A percentile compares a stretch with the other conserved stretches of the same genome.
These are phyloP conservation scores for Monomorium pharaonis DNA, from an alignment of 1,140 invertebrate genomes.

Conservation along the genomic window DNA sequence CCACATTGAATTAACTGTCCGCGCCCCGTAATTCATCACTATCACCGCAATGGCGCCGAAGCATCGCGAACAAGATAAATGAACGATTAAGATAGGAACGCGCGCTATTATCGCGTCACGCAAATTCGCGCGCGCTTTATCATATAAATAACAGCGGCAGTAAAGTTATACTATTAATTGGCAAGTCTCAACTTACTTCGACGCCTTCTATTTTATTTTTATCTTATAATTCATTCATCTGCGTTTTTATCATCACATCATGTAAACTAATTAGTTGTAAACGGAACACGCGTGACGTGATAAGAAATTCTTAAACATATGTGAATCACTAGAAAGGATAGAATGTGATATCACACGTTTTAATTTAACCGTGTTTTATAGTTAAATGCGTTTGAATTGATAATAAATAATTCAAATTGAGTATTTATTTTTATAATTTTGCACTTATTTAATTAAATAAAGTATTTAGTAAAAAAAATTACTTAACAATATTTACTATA, in stretches of 20 bases:
- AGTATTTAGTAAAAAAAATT: neutral
- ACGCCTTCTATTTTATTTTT: neutral
- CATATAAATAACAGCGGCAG: conserved; percentile 13
- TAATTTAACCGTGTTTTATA: neutral
- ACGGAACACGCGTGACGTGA: neutral
- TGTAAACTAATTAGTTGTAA: too few species aligned
- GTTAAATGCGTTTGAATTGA: neutral
- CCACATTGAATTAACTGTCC: conserved; percentile 69
- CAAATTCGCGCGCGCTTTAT: neutral
- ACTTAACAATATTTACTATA: neutral
- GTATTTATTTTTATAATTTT: neutral
- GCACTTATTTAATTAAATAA: neutral
- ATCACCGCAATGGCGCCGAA: conserved; percentile 1
- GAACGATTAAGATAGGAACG: conserved; percentile 24
- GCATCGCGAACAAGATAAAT: conserved; percentile 46
- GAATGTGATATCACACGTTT: neutral
- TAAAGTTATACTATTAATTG: neutral
- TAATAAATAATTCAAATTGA: neutral
- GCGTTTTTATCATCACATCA: neutral
- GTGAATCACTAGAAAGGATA: neutral
- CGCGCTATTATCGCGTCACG: conserved; percentile 21
- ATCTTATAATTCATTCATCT: neutral
- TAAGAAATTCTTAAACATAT: neutral
- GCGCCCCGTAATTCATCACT: conserved; percentile 39
- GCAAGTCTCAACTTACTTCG: neutral